Conservation (phyloP, 2,113 vertebrate genomes). For the Leucoraja erinaceus region DNA sequence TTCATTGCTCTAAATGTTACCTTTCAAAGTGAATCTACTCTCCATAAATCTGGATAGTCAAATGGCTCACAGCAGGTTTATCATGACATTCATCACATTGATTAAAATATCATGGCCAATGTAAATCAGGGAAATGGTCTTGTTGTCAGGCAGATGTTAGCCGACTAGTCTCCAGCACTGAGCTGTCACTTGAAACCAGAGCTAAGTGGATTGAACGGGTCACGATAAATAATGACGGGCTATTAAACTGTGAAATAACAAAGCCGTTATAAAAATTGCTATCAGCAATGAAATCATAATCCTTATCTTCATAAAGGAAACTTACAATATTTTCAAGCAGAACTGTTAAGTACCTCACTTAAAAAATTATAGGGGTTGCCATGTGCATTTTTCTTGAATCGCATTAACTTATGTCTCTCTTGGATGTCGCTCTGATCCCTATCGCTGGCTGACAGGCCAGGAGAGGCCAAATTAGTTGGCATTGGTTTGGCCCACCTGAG, state of each 20-base stretch:
- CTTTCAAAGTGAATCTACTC: not conserved
- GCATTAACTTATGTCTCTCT: not conserved
- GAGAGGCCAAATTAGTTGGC: no score
- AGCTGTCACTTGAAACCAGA: not conserved
- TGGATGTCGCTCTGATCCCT: no score
- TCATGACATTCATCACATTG: slow-evolving; percentile 2
- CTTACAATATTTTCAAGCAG: not conserved
- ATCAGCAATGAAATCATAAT: not conserved
- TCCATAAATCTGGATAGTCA: slow-evolving; percentile 8
- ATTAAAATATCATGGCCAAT: slow-evolving; percentile 3
- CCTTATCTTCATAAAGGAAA: not conserved
- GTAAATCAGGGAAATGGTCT: slow-evolving; percentile 16
- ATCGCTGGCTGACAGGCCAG: no score
- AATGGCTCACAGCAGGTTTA: slow-evolving; percentile 5
- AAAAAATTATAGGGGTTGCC: not conserved
- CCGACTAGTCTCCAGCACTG: not conserved
- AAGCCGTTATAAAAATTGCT: not conserved
- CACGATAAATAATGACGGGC: not conserved
- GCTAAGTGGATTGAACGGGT: not conserved
- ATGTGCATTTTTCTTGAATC: not conserved
- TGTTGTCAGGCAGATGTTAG: not conserved
- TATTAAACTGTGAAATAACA: slow-evolving; percentile 24
- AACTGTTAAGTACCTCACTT: not conserved
- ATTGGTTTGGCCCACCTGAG: no score
- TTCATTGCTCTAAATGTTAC: not conserved